A percentile compares a stretch with the other conserved stretches of the same genome.
Evolutionary conservation across 2,888 invertebrate species (phyloP).

Genomic region (Norana najaformis): DNA sequence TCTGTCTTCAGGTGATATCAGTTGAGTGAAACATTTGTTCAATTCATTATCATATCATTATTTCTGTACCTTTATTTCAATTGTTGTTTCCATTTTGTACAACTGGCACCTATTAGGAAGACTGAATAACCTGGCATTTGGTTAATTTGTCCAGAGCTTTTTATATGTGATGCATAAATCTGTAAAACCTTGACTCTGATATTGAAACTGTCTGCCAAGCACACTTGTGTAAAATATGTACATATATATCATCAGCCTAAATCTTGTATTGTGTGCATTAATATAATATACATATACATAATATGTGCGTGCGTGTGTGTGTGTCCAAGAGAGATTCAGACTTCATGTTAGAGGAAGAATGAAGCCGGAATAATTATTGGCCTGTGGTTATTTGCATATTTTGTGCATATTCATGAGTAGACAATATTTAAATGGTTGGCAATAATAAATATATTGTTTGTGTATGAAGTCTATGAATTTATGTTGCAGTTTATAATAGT

Average conservation of each 20-base stretch:
- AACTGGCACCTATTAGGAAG: background rate
- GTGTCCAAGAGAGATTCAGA: background rate
- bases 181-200: background rate
- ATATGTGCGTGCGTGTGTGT: background rate
- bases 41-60: slow-evolving; percentile 13
- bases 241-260: too few relatives aligned
- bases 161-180: slow-evolving; percentile 8
- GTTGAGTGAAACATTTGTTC: background rate
- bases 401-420: slow-evolving; percentile 13
- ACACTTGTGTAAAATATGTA: slow-evolving; percentile 1
- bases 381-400: slow-evolving; percentile 10
- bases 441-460: slow-evolving; percentile 23
- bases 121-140: too few relatives aligned
- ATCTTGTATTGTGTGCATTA: background rate
- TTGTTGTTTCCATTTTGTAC: background rate
- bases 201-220: background rate
- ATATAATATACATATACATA: background rate
- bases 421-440: slow-evolving; percentile 26
- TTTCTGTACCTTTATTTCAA: background rate
- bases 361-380: background rate
- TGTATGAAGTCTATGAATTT: background rate
- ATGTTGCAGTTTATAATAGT: background rate
- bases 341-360: background rate
- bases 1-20: background rate
- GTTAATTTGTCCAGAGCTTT: background rate